Base-by-base conservation (phyloP, 2,113 vertebrate genomes). In the rat (Rattus norvegicus) region DNA sequence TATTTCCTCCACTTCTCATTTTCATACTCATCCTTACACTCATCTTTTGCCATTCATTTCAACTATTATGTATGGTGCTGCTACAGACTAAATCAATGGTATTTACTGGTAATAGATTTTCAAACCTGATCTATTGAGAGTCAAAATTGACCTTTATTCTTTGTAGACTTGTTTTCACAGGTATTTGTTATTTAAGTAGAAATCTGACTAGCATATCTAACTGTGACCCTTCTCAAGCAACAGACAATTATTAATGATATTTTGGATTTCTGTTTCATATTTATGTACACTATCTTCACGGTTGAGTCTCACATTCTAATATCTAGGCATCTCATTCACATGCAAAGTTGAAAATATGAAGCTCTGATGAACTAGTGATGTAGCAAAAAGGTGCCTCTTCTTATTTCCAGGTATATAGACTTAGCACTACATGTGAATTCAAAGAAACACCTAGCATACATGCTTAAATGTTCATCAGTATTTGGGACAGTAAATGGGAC, bases 1-100 rank as follows among this genome's bases (percentile, higher is more conserved):
- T 61, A 28, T 47, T 9, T 24, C 20, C 3, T 26, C 20, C 6
- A 2, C 30, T 3, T 49, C 54, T 65, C 8, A 65, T 4, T 7
- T 7, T 26, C 20, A n/a, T 1, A 65, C 11, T 22, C 7, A 20
- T 5, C 1, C 2, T n/a, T 52, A 36, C 0, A 26, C 0, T 8
- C 24, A n/a, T 20, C 9, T 7, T 39, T 11, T 26, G 28, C 0
- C 30, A 26, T 3, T 20, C 7, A 54, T 85, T 65, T 77, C 19
- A 5, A 56, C 63, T 39, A 33, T 59, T 54, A 61, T 3, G 5
- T 39, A 43, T 14, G 52, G 0, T 47, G 1, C 9, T 1, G 1
- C 4, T 59, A 28, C 22, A 19, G 33, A 0, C 33, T 43, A 47
- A 70, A 47, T 24, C 6, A 59, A 30, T 36, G 22, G 0, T 12